phyloP scores from a whole-genome alignment of 2,113 vertebrate genomes.

The Oceanites oceanicus region DNA sequence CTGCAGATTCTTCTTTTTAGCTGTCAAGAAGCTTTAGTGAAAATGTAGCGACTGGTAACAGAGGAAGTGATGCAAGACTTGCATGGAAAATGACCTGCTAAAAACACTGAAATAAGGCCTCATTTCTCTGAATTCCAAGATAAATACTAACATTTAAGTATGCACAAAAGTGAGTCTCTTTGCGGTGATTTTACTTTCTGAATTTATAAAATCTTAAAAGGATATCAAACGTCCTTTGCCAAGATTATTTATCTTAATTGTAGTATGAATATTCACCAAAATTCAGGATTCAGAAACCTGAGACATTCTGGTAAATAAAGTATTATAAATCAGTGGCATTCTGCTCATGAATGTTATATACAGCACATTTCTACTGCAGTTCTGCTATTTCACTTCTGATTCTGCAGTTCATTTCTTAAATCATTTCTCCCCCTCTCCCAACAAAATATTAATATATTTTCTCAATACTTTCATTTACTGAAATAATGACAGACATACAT shows the following conservation, averaged over 20 bases:
- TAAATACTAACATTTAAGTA: background rate
- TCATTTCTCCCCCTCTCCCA: background rate
- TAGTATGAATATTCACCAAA: background rate
- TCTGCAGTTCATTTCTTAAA: background rate
- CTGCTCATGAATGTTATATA: background rate
- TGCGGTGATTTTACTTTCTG: background rate
- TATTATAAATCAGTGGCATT: background rate
- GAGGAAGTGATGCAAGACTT: background rate
- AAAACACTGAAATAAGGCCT: background rate
- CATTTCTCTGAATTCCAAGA: slow-evolving; percentile 2
- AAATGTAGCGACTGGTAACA: background rate
- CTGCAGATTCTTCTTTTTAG: background rate
- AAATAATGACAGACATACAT: background rate
- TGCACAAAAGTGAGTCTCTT: background rate
- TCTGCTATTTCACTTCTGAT: background rate
- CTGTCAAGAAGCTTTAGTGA: background rate
- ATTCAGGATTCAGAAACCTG: background rate
- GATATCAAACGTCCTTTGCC: background rate
- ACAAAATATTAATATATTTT: background rate
- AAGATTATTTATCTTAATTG: background rate
- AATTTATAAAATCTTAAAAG: background rate
- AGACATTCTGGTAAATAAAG: background rate
- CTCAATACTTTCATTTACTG: background rate
- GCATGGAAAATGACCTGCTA: background rate
- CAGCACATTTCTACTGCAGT: background rate